Base-by-base conservation (phyloP, 92 coral and sea anemone genomes). In the Palythoa grandiflora region DNA sequence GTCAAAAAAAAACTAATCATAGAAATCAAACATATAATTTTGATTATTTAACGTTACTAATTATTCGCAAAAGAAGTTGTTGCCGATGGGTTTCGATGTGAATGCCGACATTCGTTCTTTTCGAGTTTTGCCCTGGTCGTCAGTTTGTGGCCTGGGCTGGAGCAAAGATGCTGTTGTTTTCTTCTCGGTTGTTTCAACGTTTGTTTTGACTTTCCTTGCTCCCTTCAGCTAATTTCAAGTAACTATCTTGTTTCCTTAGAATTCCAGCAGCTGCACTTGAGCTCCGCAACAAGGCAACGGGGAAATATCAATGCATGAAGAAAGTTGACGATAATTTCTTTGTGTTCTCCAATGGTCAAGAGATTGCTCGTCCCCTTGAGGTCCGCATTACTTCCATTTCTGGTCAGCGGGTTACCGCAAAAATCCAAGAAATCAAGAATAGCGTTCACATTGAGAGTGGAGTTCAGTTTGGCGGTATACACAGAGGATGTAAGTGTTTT, bases 391-490 rank as follows among this genome's bases (percentile, higher is more conserved):
- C 84, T 6, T 79, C 84, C 52, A 61, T 79, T 5, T 79, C 84
- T 38, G 84, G 84, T 60, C 84, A 79, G 73, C 71, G 84, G 53
- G 5, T 60, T 11, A 61, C 65, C 16, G 53, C 84, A 4, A 17
- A 35, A 17, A 79, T 79, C 38, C 12, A 15, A 6, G 59, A 28
- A 20, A 79, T 79, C 16, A 8, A 9, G n/a, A 17, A 79, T 17
- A n/a, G 16, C 38, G 1, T 14, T 35, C 80, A 76, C 28, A 60
- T 79, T 28, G 84, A 79, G 9, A 79, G 84, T 79, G 84, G 84
- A 79, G 84, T 79, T 79, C 84, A 79, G 73, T 79, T 79, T 79
- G 84, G 84, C 10, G 84, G 84, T 20, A 57, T 79, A 59, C 52
- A 60, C 53, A 79, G 60, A 79, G 84, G 73, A 11, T 79, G 84